Evolutionary conservation across 2,888 invertebrate genomes (phyloP).

Genomic region (Periphyllus acericola): DNA sequence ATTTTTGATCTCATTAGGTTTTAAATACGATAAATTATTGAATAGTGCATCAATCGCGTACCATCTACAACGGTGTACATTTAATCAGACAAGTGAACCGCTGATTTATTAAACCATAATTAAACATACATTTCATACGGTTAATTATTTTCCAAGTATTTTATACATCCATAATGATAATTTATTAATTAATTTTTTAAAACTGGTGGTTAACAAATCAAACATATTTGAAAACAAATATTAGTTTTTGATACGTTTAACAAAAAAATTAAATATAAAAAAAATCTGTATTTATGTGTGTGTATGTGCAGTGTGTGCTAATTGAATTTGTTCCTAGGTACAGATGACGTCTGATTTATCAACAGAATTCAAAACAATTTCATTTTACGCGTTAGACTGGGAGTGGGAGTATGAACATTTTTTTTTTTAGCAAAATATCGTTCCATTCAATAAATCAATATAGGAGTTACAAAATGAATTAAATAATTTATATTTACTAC

Average conservation of each 20-base stretch:
- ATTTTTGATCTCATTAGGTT: neutral
- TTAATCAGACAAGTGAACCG: neutral
- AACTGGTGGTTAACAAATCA: neutral
- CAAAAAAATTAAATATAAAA: too few relatives aligned
- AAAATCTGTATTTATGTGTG: too few relatives aligned
- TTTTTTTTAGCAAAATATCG: neutral
- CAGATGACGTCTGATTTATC: too few relatives aligned
- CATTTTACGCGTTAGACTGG: too few relatives aligned
- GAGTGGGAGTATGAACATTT: too few relatives aligned
- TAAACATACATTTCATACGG: neutral
- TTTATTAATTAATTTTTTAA: slow-evolving; percentile 3
- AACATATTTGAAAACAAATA: neutral
- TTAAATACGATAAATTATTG: neutral
- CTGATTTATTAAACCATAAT: neutral
- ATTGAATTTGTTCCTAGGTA: too few relatives aligned
- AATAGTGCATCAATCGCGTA: neutral
- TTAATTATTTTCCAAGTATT: neutral
- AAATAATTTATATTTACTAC: neutral
- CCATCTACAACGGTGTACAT: neutral
- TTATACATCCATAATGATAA: neutral
- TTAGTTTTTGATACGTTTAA: neutral
- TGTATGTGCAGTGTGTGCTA: too few relatives aligned
- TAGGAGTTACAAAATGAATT: neutral
- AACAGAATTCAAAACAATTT: too few relatives aligned
- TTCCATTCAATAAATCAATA: neutral